phyloP scores from a whole-genome alignment of 2,797 vertebrate species.

The Psittacula derbiana region DNA sequence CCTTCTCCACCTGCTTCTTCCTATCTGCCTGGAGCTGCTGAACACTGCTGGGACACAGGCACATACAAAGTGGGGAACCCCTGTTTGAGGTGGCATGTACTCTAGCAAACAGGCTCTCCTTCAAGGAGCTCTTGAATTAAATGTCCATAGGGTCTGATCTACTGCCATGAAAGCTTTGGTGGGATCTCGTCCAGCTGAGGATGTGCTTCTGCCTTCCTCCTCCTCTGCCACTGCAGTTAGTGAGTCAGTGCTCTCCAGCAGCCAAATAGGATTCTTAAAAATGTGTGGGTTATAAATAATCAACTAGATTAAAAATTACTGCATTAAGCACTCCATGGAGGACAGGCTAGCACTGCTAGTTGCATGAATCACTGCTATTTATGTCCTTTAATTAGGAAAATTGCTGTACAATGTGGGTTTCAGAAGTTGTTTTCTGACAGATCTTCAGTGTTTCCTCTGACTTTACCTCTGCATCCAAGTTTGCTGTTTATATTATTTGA shows the following conservation, averaged over 20 bases:
- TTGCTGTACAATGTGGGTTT: neutral
- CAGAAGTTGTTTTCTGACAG: neutral
- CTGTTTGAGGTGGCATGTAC: neutral
- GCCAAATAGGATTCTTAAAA: neutral
- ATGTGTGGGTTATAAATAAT: neutral
- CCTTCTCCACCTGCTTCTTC: neutral
- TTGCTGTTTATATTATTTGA: neutral
- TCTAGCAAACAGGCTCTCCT: neutral
- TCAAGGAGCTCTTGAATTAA: neutral
- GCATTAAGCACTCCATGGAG: fast-evolving
- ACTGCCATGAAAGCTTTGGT: neutral
- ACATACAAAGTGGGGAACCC: neutral
- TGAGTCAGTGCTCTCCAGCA: neutral
- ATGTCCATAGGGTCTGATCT: neutral
- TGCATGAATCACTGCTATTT: conserved; percentile 10
- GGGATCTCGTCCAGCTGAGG: neutral
- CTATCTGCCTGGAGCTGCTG: neutral
- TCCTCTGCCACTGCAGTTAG: neutral
- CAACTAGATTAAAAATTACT: neutral
- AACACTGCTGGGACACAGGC: neutral
- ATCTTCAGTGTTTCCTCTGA: neutral
- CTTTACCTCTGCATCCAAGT: neutral
- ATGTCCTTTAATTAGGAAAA: conserved; percentile 22
- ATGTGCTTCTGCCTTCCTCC: neutral
- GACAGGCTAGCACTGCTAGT: neutral